Evolutionary conservation across 2,113 vertebrate genomes (phyloP).

Genomic region (Pollimyrus isidori): DNA sequence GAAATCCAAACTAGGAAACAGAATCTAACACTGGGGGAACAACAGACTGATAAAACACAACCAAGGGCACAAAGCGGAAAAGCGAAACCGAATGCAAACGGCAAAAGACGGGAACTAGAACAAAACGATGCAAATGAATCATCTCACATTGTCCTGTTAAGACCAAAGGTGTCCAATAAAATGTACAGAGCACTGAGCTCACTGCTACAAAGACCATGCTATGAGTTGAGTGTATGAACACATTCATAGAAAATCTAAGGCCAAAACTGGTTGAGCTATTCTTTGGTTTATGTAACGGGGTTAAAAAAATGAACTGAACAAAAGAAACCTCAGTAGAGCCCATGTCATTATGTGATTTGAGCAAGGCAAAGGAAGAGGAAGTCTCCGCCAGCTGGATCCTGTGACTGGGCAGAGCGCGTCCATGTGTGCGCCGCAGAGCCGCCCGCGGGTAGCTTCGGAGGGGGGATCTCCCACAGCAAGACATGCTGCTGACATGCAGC

Average conservation of each 20-base stretch:
- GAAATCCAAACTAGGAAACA: no score
- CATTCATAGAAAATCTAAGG: background rate
- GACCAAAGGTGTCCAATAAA: background rate
- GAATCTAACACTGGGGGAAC: no score
- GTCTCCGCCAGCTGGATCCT: background rate
- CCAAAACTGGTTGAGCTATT: background rate
- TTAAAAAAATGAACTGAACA: background rate
- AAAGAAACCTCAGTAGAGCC: background rate
- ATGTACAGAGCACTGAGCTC: background rate
- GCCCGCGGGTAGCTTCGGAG: no score
- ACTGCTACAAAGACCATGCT: background rate
- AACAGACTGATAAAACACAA: no score
- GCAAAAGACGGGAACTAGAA: no score
- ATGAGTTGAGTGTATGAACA: background rate
- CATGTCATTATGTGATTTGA: background rate
- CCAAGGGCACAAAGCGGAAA: no score
- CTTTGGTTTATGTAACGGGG: background rate
- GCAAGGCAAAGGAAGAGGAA: background rate
- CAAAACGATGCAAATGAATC: background rate
- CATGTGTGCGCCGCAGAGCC: no score
- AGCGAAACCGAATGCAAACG: no score
- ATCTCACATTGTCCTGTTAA: background rate
- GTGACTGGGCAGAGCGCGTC: background rate
- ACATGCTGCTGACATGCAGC: background rate
- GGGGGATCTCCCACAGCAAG: background rate